Evolutionary conservation across 2,113 vertebrate species (phyloP).

Genomic region (Pseudois nayaur): DNA sequence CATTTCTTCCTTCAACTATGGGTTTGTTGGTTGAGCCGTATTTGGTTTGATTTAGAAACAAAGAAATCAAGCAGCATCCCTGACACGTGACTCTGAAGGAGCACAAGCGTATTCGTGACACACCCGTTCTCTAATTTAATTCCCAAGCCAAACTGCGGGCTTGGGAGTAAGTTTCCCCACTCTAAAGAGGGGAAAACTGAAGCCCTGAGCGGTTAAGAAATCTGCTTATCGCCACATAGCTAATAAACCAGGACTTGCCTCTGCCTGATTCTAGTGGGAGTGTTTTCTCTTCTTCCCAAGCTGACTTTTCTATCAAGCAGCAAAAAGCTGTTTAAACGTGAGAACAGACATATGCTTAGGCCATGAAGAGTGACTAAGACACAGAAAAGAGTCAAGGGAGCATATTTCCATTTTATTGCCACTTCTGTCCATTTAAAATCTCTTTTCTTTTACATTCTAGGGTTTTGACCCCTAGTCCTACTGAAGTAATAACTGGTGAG

Average conservation of each 20-base stretch:
- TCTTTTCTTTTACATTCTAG: conserved; percentile 45
- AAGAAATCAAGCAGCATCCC: background rate
- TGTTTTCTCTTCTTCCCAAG: background rate
- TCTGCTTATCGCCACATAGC: background rate
- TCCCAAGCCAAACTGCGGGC: background rate
- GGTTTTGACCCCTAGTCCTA: conserved; percentile 43
- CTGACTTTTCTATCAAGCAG: background rate
- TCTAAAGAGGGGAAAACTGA: background rate
- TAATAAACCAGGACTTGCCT: background rate
- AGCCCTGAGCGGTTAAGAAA: background rate
- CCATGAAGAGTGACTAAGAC: conserved; percentile 23
- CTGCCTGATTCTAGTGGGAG: background rate
- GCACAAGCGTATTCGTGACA: background rate
- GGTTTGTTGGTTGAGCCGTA: background rate
- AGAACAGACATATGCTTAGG: background rate
- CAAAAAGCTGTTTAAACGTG: background rate
- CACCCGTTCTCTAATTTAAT: background rate
- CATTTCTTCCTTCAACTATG: background rate
- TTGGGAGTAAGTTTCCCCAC: background rate
- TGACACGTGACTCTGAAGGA: background rate
- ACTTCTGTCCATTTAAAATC: conserved; percentile 38
- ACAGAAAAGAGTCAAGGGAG: background rate
- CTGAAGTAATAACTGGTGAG: conserved; percentile 43
- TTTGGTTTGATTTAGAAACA: background rate
- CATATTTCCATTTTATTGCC: conserved; percentile 30